Evolutionary conservation across 2,888 invertebrate species (phyloP).

Genomic region (Drosophila lutescens): DNA sequence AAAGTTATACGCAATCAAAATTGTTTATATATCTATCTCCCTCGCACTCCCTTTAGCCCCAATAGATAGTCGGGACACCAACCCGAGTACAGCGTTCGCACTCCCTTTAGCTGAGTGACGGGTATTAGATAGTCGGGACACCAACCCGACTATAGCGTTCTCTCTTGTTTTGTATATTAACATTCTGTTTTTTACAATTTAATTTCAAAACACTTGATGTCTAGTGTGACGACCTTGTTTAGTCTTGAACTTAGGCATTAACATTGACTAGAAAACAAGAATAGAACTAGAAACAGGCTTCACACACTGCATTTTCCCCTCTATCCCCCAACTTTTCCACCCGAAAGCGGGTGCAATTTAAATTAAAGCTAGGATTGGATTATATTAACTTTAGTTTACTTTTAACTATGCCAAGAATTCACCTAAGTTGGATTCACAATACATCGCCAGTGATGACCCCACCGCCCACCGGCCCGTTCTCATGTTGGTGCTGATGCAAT

Average conservation of each 20-base stretch:
- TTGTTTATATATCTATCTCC: too few species aligned
- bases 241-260: slow-evolving; percentile 15
- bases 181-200: neutral
- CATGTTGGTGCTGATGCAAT: slow-evolving; percentile 62
- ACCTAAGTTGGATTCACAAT: slow-evolving; percentile 47
- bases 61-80: too few species aligned
- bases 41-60: too few species aligned
- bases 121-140: too few species aligned
- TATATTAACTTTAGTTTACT: slow-evolving; percentile 23
- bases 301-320: neutral
- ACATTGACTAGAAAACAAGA: slow-evolving; percentile 54
- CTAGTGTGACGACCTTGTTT: neutral
- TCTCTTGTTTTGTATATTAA: neutral
- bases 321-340: neutral
- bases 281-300: slow-evolving; percentile 18
- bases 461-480: neutral
- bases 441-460: slow-evolving; percentile 34
- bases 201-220: neutral
- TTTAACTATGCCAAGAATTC: slow-evolving; percentile 61
- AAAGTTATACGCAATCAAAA: too few species aligned
- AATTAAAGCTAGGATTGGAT: slow-evolving; percentile 18
- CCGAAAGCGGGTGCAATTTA: neutral
- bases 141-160: too few species aligned
- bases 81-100: too few species aligned
- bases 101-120: too few species aligned